These are phyloP conservation scores for Plebejus anna DNA, from an alignment of 2,888 invertebrate species.

Conservation along the genomic window DNA sequence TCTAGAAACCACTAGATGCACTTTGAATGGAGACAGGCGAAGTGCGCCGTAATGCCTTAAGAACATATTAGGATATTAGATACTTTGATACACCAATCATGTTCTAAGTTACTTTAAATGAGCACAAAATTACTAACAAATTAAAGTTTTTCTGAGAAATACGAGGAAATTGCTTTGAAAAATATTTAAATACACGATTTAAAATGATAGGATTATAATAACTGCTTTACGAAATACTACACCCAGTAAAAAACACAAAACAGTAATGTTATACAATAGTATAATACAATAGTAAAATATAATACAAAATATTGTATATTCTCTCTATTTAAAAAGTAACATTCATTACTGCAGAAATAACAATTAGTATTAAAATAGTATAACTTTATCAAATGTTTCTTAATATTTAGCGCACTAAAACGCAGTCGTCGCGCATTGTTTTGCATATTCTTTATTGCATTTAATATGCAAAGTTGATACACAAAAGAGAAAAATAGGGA, in stretches of 20 bases:
- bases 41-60: constrained; percentile 40
- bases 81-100: constrained; percentile 19
- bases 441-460: constrained; percentile 21
- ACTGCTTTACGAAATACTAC: no score
- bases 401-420: constrained; percentile 5
- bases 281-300: no score
- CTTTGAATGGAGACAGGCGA: constrained; percentile 54
- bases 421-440: constrained; percentile 20
- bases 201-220: no score
- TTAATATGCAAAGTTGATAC: constrained; percentile 20
- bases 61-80: constrained; percentile 31
- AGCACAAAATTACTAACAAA: background rate
- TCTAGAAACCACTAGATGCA: constrained; percentile 62
- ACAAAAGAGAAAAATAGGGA: constrained; percentile 50
- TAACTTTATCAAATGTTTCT: no score
- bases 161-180: background rate
- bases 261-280: no score
- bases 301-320: no score
- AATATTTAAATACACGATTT: background rate
- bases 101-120: background rate
- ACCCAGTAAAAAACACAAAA: no score
- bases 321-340: no score
- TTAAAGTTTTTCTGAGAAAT: background rate
- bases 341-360: no score
- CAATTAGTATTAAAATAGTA: no score